Conservation (phyloP, 2,113 vertebrate species). For the Notiomystis cincta region DNA sequence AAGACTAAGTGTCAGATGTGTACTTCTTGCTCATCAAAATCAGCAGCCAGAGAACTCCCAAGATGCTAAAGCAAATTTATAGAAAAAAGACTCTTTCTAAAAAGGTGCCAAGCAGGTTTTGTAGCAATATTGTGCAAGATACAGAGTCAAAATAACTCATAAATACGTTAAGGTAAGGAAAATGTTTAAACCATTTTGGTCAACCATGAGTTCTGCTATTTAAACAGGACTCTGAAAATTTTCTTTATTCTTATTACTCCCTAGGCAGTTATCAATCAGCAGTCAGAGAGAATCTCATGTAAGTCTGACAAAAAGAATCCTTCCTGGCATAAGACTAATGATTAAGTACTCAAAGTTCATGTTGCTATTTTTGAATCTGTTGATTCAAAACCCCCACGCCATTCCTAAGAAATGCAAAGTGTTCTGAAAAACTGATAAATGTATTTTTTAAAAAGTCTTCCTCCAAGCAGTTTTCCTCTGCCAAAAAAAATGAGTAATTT, state of each 20-base stretch:
- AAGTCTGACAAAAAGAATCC: neutral
- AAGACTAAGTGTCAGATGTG: neutral
- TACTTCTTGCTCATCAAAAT: neutral
- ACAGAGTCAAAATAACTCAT: neutral
- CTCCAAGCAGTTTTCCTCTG: neutral
- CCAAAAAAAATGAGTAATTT: neutral
- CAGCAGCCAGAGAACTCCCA: neutral
- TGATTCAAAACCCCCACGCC: neutral
- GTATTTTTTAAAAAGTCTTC: neutral
- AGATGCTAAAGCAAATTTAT: neutral
- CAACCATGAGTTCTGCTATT: neutral
- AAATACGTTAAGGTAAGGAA: neutral
- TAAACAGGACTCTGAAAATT: neutral
- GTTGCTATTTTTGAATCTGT: conserved; percentile 29
- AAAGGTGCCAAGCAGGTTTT: neutral
- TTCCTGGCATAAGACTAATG: neutral
- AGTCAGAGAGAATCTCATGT: neutral
- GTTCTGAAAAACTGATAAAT: neutral
- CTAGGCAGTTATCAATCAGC: neutral
- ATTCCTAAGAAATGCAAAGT: neutral
- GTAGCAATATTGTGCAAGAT: neutral
- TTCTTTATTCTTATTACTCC: neutral
- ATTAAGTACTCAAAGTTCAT: neutral
- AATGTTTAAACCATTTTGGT: neutral
- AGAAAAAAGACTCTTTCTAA: neutral